These are phyloP conservation scores for Galago senegalensis DNA, from an alignment of 2,797 vertebrate genomes.

Conservation along the genomic window DNA sequence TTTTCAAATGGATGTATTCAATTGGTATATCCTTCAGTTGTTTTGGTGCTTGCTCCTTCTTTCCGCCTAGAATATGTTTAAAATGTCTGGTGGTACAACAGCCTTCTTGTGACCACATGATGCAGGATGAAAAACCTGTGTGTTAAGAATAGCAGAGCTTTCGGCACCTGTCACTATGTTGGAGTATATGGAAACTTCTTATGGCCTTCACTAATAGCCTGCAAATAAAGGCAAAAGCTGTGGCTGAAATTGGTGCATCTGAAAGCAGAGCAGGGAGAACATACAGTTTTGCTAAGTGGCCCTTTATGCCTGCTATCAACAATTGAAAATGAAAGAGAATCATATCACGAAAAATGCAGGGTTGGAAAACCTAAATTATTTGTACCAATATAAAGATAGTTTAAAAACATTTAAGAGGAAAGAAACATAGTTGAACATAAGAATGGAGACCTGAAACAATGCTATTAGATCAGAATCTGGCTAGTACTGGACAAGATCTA, in stretches of 20 bases:
- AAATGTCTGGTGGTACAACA: neutral
- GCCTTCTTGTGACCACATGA: neutral
- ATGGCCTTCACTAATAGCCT: neutral
- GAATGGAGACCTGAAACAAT: neutral
- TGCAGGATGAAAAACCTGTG: neutral
- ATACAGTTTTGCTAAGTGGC: neutral
- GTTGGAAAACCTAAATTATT: neutral
- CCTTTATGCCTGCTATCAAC: neutral
- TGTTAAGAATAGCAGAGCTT: neutral
- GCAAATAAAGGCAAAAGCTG: neutral
- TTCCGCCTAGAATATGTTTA: neutral
- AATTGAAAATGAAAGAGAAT: neutral
- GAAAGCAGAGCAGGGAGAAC: neutral
- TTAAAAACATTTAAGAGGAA: neutral
- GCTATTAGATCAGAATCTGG: neutral
- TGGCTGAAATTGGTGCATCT: neutral
- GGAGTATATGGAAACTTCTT: neutral
- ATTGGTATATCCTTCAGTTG: neutral
- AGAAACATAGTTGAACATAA: neutral
- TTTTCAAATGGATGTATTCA: neutral
- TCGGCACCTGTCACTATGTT: neutral
- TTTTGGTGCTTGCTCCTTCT: slow-evolving; percentile 20
- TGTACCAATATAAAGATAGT: neutral
- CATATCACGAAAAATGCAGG: neutral
- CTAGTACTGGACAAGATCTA: neutral